Evolutionary conservation across 2,797 vertebrate species (phyloP), one percentile per base, ranked within the genome.

Genomic region (Sebastes oblongus): DNA sequence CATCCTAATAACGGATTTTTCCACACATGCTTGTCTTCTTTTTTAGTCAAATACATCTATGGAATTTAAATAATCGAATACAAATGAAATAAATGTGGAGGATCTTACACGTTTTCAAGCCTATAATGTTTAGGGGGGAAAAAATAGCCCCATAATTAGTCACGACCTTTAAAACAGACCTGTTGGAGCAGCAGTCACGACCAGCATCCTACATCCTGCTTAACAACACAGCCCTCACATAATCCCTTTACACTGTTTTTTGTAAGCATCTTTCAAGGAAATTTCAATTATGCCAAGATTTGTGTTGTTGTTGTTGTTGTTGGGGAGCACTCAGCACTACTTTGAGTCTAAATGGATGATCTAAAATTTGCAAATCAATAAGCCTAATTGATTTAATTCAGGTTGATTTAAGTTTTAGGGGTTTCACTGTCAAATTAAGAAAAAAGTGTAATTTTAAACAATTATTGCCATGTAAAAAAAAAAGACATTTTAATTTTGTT

Each of bases 151-250:
- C 34, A n/a, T 16, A 16, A 62, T 78, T 27, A 60, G 71, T 88
- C 87, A 91, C 85, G 89, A 86, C 75, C 32, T 65, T 56, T 58
- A 46, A 50, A 50, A 39, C 66, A 66, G 60, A 34, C 68, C 71
- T 80, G 75, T 75, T 85, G 60, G 65, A 69, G 71, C 60, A 67
- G 66, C 66, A 86, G 90, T 93, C 93, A 94, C 91, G 92, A 94
- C 87, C 66, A 18, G 60, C 80, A 72, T 91, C 81, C 86, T 73
- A 58, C 86, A 80, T 92, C 90, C 88, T 86, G 50, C 32, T 34
- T 39, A 25, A 78, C 58, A 52, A 20, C 83, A n/a, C 36, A 55
- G 20, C 2, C 18, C 18, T 52, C 14, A 50, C 50, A 42, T 29
- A 32, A 74, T 73, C 70, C 69, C 61, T 46, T 56, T 55, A 13